Conservation (phyloP, 2,888 invertebrate species). For the Octodonta nipae region DNA sequence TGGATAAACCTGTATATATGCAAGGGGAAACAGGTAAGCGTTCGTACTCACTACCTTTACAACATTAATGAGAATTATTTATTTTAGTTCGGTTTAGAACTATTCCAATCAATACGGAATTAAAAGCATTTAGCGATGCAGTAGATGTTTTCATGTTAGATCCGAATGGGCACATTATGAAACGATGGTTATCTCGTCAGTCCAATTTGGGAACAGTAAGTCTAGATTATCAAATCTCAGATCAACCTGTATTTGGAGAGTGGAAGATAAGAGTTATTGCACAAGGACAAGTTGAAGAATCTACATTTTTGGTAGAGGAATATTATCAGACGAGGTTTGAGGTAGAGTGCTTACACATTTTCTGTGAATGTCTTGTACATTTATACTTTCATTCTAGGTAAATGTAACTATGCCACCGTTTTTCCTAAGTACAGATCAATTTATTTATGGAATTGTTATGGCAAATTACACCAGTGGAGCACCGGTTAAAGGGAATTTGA, state of each 20-base stretch:
- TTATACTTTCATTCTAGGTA: conserved; percentile 39
- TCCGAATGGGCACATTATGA: conserved; percentile 74
- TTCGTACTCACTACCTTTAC: neutral
- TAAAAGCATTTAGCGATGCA: conserved; percentile 80
- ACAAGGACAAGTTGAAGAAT: conserved; percentile 76
- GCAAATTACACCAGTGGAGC: conserved; percentile 93
- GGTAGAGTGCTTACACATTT: no score
- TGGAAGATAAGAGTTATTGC: conserved; percentile 84
- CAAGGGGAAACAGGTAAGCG: conserved; percentile 71
- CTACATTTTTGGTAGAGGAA: conserved; percentile 79
- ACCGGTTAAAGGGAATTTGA: conserved; percentile 79
- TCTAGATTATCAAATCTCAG: conserved; percentile 75
- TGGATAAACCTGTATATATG: conserved; percentile 89
- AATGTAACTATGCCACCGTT: conserved; percentile 93
- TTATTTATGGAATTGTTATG: conserved; percentile 72
- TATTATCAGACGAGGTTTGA: conserved; percentile 91
- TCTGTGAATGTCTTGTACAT: neutral
- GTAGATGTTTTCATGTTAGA: conserved; percentile 87
- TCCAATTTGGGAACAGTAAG: conserved; percentile 90
- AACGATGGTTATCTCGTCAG: conserved; percentile 86
- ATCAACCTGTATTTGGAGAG: conserved; percentile 83
- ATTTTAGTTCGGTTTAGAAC: conserved; percentile 70
- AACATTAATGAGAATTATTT: neutral
- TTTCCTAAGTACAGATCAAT: conserved; percentile 76
- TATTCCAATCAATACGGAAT: conserved; percentile 82